phyloP scores from a whole-genome alignment of 2,113 vertebrate genomes.

The Delphinus delphis region DNA sequence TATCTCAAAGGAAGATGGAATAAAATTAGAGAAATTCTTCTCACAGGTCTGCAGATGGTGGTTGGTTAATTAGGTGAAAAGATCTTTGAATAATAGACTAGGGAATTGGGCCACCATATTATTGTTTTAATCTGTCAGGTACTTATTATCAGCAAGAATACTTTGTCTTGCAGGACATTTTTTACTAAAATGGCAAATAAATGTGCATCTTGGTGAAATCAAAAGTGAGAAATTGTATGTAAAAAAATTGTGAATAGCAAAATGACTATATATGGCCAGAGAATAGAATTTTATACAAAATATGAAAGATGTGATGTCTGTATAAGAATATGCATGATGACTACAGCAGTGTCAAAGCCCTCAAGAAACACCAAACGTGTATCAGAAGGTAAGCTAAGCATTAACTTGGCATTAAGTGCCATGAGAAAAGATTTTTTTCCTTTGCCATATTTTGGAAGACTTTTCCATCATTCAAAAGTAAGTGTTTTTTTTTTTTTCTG shows the following conservation, averaged over 20 bases:
- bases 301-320: not conserved
- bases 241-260: conserved; percentile 28
- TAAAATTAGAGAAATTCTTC: conserved; percentile 6
- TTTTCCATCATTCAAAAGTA: conserved; percentile 24
- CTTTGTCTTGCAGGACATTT: not conserved
- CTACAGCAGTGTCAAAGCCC: not conserved
- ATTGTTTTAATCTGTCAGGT: conserved; percentile 14
- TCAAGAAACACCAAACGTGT: not conserved
- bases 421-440: not conserved
- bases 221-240: not conserved
- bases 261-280: not conserved
- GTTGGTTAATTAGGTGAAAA: conserved; percentile 15
- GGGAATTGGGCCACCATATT: not conserved
- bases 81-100: not conserved
- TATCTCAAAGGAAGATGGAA: conserved; percentile 6
- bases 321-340: not conserved
- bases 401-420: not conserved
- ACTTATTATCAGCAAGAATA: not conserved
- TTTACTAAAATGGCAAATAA: conserved; percentile 36
- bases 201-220: not conserved
- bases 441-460: conserved; percentile 43
- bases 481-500: not conserved
- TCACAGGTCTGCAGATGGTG: not conserved
- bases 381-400: conserved; percentile 9
- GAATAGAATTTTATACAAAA: not conserved